Percentiles rank a stretch among this genome's conserved stretches.
Conservation (phyloP, 30 jellyfish, hydroid and myxozoan species). For the Hydractinia echinata region DNA sequence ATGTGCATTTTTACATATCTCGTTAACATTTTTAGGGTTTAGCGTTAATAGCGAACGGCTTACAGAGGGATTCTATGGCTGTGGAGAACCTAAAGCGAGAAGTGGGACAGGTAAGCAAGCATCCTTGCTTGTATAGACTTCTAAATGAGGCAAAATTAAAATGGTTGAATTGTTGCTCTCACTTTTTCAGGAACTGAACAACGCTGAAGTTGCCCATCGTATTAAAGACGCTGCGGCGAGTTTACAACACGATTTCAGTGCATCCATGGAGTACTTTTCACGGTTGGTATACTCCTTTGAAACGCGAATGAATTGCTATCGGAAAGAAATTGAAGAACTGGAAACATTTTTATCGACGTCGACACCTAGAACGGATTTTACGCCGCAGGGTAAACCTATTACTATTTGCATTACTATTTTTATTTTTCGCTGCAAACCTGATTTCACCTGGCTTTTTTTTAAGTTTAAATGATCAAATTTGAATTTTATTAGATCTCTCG, state of each 20-base stretch:
- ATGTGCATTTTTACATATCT: neutral
- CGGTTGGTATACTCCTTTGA: slow-evolving; percentile 60
- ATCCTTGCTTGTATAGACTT: too few species aligned
- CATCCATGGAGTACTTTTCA: slow-evolving; percentile 67
- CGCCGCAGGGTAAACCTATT: slow-evolving; percentile 65
- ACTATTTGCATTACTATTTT: neutral
- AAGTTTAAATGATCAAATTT: neutral
- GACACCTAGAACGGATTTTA: slow-evolving; percentile 45
- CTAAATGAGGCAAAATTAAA: neutral
- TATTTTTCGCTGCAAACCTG: neutral
- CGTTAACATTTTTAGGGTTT: slow-evolving; percentile 20
- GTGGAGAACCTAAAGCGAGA: slow-evolving; percentile 58
- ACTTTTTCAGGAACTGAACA: slow-evolving; percentile 53
- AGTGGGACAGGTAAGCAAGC: slow-evolving; percentile 55
- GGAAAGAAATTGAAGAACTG: slow-evolving; percentile 76
- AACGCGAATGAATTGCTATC: slow-evolving; percentile 52
- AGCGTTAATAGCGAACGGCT: slow-evolving; percentile 56
- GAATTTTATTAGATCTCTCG: neutral
- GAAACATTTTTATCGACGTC: slow-evolving; percentile 61
- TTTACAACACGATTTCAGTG: slow-evolving; percentile 64
- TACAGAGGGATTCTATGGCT: slow-evolving; percentile 74
- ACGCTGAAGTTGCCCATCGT: slow-evolving; percentile 72
- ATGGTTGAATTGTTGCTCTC: neutral
- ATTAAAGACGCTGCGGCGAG: slow-evolving; percentile 52
- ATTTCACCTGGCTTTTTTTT: neutral